Evolutionary conservation across 2,888 invertebrate species (phyloP).

Genomic region (Chrysolina oricalcia): DNA sequence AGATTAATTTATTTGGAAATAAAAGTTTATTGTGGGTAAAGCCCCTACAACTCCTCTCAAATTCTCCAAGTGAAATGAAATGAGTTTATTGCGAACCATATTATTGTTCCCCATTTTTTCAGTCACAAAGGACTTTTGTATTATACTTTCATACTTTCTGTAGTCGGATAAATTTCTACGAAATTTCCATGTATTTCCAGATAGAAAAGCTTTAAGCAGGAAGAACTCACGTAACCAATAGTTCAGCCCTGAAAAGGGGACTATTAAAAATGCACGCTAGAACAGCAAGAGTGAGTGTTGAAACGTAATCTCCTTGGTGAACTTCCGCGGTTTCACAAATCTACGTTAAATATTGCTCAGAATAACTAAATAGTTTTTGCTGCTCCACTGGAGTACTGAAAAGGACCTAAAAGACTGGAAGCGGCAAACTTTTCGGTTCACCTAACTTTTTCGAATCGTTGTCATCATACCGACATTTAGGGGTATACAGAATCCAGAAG

Average conservation of each 20-base stretch:
- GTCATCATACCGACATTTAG: constrained; percentile 11
- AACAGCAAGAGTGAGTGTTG: constrained; percentile 9
- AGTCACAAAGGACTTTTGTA: too few relatives aligned
- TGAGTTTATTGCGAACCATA: too few relatives aligned
- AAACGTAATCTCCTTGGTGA: background rate
- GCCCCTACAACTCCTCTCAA: too few relatives aligned
- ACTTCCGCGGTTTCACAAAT: constrained; percentile 11
- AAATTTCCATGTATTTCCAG: too few relatives aligned
- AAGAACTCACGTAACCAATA: background rate
- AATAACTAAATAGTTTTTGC: constrained; percentile 18
- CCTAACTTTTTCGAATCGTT: background rate
- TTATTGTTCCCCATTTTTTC: too few relatives aligned
- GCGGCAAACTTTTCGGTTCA: background rate
- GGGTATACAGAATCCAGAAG: background rate
- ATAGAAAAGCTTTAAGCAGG: background rate
- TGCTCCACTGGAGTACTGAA: constrained; percentile 8
- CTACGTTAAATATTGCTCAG: constrained; percentile 17
- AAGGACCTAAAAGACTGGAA: background rate
- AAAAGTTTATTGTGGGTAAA: too few relatives aligned
- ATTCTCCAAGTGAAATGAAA: too few relatives aligned
- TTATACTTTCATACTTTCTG: background rate
- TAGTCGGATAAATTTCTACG: too few relatives aligned
- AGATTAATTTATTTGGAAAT: too few relatives aligned
- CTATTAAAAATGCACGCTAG: constrained; percentile 21
- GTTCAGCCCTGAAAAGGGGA: background rate